These are phyloP conservation scores for Netelia fuscicornis DNA, from an alignment of 2,888 invertebrate genomes.

Conservation along the genomic window DNA sequence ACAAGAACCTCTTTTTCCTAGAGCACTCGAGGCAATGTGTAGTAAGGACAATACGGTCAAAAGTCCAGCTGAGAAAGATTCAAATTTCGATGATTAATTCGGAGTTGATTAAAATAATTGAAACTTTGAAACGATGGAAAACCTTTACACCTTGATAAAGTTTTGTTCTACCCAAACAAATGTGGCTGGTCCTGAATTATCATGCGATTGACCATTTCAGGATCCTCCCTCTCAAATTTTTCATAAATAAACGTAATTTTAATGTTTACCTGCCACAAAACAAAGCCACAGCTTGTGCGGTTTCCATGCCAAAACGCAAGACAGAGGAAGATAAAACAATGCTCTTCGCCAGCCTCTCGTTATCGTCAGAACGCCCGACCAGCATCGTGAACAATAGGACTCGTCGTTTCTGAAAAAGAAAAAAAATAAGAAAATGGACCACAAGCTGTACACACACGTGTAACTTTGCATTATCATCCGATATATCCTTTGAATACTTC, in stretches of 20 bases:
- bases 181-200: background rate
- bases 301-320: slow-evolving; percentile 83
- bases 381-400: slow-evolving; percentile 83
- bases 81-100: slow-evolving; percentile 28
- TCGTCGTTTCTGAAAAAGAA: slow-evolving; percentile 82
- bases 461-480: slow-evolving; percentile 10
- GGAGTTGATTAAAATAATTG: background rate
- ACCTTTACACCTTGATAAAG: too few species aligned
- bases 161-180: too few species aligned
- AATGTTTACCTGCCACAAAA: slow-evolving; percentile 83
- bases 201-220: slow-evolving; percentile 7
- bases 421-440: slow-evolving; percentile 54
- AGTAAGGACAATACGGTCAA: slow-evolving; percentile 77
- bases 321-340: slow-evolving; percentile 83
- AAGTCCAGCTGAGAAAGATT: slow-evolving; percentile 76
- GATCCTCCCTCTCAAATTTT: slow-evolving; percentile 21
- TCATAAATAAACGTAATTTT: slow-evolving; percentile 18
- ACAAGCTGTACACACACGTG: background rate
- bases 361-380: slow-evolving; percentile 83
- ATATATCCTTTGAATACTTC: slow-evolving; percentile 2
- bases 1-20: slow-evolving; percentile 73
- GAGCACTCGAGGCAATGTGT: slow-evolving; percentile 77
- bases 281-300: slow-evolving; percentile 85
- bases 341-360: slow-evolving; percentile 84
- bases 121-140: background rate